phyloP scores from a whole-genome alignment of 2,888 invertebrate species.

The Sipha maydis region DNA sequence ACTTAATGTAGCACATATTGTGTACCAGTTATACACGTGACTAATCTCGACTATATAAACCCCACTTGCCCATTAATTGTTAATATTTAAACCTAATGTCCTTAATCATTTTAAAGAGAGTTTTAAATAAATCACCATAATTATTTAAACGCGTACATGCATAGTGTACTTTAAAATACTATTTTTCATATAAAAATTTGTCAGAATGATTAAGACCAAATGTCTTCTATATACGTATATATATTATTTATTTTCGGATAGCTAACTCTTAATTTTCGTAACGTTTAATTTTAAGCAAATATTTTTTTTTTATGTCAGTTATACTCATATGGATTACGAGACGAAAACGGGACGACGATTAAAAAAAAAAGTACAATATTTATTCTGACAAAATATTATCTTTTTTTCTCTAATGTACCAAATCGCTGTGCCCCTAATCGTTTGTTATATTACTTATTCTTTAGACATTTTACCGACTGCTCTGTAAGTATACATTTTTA shows the following conservation, averaged over 20 bases:
- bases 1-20: constrained; percentile 14
- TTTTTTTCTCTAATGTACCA: no score
- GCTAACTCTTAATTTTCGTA: no score
- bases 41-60: background rate
- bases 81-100: constrained; percentile 13
- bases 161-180: background rate
- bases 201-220: background rate
- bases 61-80: constrained; percentile 7
- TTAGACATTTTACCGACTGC: background rate
- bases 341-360: no score
- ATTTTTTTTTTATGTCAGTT: no score
- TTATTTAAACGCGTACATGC: background rate
- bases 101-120: background rate
- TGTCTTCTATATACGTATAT: no score
- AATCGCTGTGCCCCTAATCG: background rate
- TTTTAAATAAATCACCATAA: background rate
- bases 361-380: no score
- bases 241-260: no score
- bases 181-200: background rate
- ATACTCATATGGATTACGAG: no score
- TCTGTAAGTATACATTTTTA: background rate
- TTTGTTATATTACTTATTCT: background rate
- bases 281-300: no score
- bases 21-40: background rate
- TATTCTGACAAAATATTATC: no score